Percentiles rank a stretch among this genome's conserved stretches.
phyloP scores from a whole-genome alignment of 2,888 invertebrate species.

The Cybosia mesomella region DNA sequence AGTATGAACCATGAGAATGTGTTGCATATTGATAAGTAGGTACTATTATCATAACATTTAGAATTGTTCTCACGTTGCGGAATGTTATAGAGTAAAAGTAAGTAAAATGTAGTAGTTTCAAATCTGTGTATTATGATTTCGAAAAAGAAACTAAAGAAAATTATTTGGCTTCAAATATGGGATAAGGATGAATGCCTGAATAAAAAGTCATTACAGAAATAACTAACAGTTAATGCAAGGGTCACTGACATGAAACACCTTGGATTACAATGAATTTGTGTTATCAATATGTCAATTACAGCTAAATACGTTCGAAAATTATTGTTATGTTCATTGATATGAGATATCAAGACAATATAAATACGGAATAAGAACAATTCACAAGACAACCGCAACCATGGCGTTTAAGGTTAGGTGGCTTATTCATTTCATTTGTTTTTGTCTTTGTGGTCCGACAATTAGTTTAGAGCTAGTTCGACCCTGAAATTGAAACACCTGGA shows the following conservation, averaged over 20 bases:
- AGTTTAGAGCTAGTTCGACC: no score
- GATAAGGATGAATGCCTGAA: no score
- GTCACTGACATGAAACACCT: slow-evolving; percentile 36
- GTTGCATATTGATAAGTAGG: neutral
- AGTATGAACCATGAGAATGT: neutral
- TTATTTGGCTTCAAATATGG: no score
- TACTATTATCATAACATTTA: no score
- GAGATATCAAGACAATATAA: slow-evolving; percentile 52
- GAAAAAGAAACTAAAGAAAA: no score
- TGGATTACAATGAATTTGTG: slow-evolving; percentile 23
- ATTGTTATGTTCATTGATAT: slow-evolving; percentile 36
- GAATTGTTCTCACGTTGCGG: neutral
- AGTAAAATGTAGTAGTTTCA: no score
- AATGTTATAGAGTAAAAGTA: no score
- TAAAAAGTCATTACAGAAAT: neutral
- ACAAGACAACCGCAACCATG: slow-evolving; percentile 27
- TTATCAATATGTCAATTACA: slow-evolving; percentile 44
- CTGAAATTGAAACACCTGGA: no score
- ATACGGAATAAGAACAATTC: slow-evolving; percentile 22
- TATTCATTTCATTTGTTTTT: neutral
- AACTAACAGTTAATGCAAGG: slow-evolving; percentile 28
- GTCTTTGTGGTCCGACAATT: no score
- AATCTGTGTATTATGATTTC: no score
- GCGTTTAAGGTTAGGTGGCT: slow-evolving; percentile 39
- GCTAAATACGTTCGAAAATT: slow-evolving; percentile 33